A percentile compares a stretch with the other conserved stretches of the same genome.
Conservation (phyloP, 2,888 invertebrate genomes). For the Pristionchus maxplancki region DNA sequence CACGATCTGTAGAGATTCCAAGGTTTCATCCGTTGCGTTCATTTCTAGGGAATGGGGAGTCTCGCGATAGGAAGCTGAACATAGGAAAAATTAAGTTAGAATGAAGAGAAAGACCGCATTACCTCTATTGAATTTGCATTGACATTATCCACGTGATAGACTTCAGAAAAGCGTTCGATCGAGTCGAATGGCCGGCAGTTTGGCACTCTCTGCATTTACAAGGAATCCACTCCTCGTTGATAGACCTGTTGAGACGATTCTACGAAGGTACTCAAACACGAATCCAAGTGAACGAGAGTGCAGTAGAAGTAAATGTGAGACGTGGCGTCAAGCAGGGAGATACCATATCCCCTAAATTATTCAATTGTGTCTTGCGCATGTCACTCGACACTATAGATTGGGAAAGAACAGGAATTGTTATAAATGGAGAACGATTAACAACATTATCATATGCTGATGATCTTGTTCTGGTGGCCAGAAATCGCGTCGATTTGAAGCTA, state of each 20-base stretch:
- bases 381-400: neutral
- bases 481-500: neutral
- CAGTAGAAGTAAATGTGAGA: neutral
- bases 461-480: neutral
- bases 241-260: neutral
- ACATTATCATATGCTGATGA: neutral
- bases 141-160: too few species aligned
- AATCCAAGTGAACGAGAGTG: neutral
- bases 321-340: slow-evolving; percentile 7
- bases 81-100: too few species aligned
- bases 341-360: neutral
- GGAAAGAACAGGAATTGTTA: neutral
- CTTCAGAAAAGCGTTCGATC: slow-evolving; percentile 1
- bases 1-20: too few species aligned
- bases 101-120: too few species aligned
- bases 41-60: too few species aligned
- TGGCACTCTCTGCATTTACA: neutral
- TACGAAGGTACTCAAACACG: neutral
- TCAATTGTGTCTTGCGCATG: slow-evolving; percentile 33
- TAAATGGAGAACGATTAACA: neutral
- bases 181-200: neutral
- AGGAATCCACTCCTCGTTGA: neutral
- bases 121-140: too few species aligned
- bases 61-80: too few species aligned
- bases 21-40: too few species aligned